These are phyloP conservation scores for Pseudotriccus pelzelni DNA, from an alignment of 2,797 vertebrate genomes.

Conservation along the genomic window DNA sequence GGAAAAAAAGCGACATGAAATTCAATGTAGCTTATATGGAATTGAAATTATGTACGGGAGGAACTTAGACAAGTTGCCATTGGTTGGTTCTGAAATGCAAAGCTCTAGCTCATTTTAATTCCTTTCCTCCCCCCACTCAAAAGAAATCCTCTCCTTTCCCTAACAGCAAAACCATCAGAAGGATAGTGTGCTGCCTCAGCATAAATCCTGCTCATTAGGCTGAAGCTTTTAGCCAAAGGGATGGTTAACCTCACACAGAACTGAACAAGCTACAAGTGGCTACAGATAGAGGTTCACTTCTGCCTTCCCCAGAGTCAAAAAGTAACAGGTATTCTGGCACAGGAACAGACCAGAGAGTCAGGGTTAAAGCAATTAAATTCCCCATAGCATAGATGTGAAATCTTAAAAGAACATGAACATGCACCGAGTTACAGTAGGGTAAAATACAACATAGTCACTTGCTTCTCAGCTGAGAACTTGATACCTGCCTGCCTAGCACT, in stretches of 20 bases:
- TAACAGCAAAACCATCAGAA: not conserved
- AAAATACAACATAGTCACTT: fast-evolving
- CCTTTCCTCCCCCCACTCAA: fast-evolving
- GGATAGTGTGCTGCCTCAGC: not conserved
- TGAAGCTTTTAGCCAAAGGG: not conserved
- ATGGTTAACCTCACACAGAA: not conserved
- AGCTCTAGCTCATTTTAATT: not conserved
- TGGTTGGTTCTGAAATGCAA: not conserved
- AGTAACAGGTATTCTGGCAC: not conserved
- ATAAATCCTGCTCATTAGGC: not conserved
- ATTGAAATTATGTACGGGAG: not conserved
- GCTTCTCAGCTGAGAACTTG: not conserved
- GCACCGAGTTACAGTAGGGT: not conserved
- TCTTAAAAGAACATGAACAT: not conserved
- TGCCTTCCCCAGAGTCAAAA: not conserved
- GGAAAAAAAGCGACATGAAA: not conserved
- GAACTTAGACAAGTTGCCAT: not conserved
- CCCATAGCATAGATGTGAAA: not conserved
- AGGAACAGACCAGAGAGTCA: not conserved
- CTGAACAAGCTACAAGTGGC: not conserved
- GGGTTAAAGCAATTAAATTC: not conserved
- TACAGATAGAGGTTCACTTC: not conserved
- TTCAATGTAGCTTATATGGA: fast-evolving
- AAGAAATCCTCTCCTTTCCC: not conserved
- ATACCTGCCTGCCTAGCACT: not conserved